These are phyloP conservation scores for Tetramorium simillimum DNA, from an alignment of 1,140 invertebrate species.

Conservation along the genomic window DNA sequence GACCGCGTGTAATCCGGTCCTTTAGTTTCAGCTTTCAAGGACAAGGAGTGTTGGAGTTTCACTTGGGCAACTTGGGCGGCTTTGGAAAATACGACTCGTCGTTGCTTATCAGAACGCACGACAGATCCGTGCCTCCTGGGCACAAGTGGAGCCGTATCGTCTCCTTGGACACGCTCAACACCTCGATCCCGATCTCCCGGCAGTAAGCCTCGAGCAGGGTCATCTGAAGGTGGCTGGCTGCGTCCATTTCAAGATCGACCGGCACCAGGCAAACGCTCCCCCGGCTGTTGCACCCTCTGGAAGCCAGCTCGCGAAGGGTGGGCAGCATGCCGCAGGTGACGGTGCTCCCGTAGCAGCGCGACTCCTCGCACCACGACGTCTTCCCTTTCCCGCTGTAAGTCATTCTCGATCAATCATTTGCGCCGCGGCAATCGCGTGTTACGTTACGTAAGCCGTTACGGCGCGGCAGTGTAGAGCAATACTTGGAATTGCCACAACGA, in stretches of 20 bases:
- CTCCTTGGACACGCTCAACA: slow-evolving; percentile 75
- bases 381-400: slow-evolving; percentile 63
- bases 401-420: slow-evolving; percentile 16
- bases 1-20: neutral
- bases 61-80: slow-evolving; percentile 76
- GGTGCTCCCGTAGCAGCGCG: slow-evolving; percentile 66
- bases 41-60: slow-evolving; percentile 37
- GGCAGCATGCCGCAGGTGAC: slow-evolving; percentile 80
- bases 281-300: slow-evolving; percentile 73
- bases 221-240: slow-evolving; percentile 80
- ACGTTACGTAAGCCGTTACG: slow-evolving; percentile 4
- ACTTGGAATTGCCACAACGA: slow-evolving; percentile 13
- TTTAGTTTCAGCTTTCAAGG: slow-evolving; percentile 26
- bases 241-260: slow-evolving; percentile 76
- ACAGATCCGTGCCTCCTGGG: slow-evolving; percentile 72
- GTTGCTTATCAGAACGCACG: slow-evolving; percentile 73
- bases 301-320: slow-evolving; percentile 76
- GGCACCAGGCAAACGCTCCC: slow-evolving; percentile 78
- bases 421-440: neutral
- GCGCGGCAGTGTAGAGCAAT: slow-evolving; percentile 15
- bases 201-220: slow-evolving; percentile 79
- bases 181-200: slow-evolving; percentile 79
- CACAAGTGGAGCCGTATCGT: slow-evolving; percentile 74
- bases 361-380: slow-evolving; percentile 63
- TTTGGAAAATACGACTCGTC: slow-evolving; percentile 72